phyloP scores from a whole-genome alignment of 2,113 vertebrate genomes.

The Leptobrachium ailaonicum region DNA sequence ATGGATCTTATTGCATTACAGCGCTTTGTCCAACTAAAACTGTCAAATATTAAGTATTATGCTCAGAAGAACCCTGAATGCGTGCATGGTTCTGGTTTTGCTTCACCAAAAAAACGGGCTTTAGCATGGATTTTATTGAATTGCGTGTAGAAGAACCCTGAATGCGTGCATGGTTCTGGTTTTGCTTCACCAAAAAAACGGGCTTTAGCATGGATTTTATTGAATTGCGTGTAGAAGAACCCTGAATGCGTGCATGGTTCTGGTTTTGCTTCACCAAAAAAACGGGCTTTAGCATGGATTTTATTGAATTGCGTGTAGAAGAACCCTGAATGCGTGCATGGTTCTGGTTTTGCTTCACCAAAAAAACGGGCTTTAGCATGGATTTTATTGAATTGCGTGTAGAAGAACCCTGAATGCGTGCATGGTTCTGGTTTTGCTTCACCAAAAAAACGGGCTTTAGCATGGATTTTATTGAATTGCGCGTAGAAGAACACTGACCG shows the following conservation, averaged over 20 bases:
- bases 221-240: too few relatives aligned
- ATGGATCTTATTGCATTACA: background rate
- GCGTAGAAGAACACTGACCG: background rate
- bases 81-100: background rate
- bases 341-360: background rate
- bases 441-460: background rate
- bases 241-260: background rate
- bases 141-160: background rate
- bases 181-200: background rate
- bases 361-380: background rate
- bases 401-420: background rate
- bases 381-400: background rate
- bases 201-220: too few relatives aligned
- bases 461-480: background rate
- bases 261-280: background rate
- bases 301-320: background rate
- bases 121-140: background rate
- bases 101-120: background rate
- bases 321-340: background rate
- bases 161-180: background rate
- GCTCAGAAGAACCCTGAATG: background rate
- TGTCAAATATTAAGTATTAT: background rate
- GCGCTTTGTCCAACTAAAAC: background rate
- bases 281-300: background rate
- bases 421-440: background rate